Base-by-base conservation (phyloP, 2,888 invertebrate genomes). In the Ariolimax columbianus region DNA sequence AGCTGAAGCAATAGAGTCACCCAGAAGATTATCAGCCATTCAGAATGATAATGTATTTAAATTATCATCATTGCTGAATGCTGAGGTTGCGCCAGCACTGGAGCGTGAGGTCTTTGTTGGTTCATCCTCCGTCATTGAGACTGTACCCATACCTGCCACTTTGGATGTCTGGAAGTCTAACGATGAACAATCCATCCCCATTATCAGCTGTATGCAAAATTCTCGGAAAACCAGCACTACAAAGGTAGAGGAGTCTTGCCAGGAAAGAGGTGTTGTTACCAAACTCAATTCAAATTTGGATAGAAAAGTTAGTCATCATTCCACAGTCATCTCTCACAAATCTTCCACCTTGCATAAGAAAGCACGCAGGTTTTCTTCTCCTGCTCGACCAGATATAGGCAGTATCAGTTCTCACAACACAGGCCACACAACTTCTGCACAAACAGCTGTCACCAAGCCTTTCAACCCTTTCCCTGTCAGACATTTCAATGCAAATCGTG, bases 391-490 rank as follows among this genome's bases (percentile, higher is more conserved):
- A 1, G 78, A 40, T 38, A 9, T 63, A 40, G 59, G 38, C 38
- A n/a, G 17, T 6, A 2, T 17, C 17, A 23, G 55, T n/a, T 51
- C 73, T 51, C 47, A 30, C 9, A 36, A 17, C 14, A 2, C 51
- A 19, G 51, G 80, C 23, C 63, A 63, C 33, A 47, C 63, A n/a
- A 7, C 83, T 23, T 7, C 43, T 55, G 55, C 19, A 55, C 55
- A 55, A 55, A 55, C 55, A 55, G 17, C 55, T 38, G 78, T 33
- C 73, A 66, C 19, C 26, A 91, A 90, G 82, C 89, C 91, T 14
- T 92, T 92, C 83, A 92, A 93, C 87, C 93, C 94, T 7, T 93
- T 93, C 84, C 93, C 93, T 7, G 90, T 91, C 66, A 91, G 92
- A 86, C 92, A 92, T 82, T 87, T 93, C 77, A 93, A 92, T 89